Conservation (phyloP, 2,888 invertebrate genomes). For the Caenorhabditis sulstoni region DNA sequence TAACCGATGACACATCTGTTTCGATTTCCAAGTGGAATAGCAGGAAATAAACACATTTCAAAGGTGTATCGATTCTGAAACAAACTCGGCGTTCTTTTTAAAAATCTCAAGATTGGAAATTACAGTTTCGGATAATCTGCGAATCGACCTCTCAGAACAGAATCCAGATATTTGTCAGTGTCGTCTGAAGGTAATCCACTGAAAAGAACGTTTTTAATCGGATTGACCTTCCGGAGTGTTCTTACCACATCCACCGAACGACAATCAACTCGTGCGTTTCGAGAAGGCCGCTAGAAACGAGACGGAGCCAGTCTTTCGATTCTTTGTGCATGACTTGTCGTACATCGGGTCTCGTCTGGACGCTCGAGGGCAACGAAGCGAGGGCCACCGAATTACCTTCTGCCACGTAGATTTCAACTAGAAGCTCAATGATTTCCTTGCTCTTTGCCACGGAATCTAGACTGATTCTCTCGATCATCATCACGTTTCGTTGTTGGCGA, state of each 20-base stretch:
- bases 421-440: slow-evolving; percentile 25
- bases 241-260: slow-evolving; percentile 46
- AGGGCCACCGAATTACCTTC: slow-evolving; percentile 44
- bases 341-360: slow-evolving; percentile 35
- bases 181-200: slow-evolving; percentile 24
- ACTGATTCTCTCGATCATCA: slow-evolving; percentile 45
- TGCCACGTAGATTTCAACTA: slow-evolving; percentile 40
- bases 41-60: slow-evolving; percentile 35
- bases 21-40: slow-evolving; percentile 24
- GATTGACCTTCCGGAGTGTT: background rate
- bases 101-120: background rate
- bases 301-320: slow-evolving; percentile 32
- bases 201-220: background rate
- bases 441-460: slow-evolving; percentile 11
- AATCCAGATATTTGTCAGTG: slow-evolving; percentile 24
- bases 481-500: slow-evolving; percentile 7
- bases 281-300: background rate
- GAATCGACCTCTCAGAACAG: slow-evolving; percentile 37
- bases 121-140: slow-evolving; percentile 44
- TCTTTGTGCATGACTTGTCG: slow-evolving; percentile 22
- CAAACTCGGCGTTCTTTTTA: background rate
- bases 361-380: slow-evolving; percentile 29
- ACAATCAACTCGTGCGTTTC: slow-evolving; percentile 14
- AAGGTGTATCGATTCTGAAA: slow-evolving; percentile 21
- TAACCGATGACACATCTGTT: background rate